Conservation (phyloP, 2,113 vertebrate species). For the Leptobrachium leishanense region DNA sequence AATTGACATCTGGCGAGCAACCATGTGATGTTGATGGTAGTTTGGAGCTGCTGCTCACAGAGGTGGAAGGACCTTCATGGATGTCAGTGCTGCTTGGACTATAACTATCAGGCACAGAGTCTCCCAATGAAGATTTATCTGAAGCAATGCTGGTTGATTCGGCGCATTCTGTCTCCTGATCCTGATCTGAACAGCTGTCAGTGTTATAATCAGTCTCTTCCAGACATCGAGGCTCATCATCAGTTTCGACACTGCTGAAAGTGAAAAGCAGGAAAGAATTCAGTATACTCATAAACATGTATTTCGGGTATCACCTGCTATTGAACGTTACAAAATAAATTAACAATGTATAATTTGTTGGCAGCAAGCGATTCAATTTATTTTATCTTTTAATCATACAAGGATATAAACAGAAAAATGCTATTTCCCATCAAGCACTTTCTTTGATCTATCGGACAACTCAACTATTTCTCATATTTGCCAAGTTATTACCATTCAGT, state of each 20-base stretch:
- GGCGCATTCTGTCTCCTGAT: slow-evolving; percentile 55
- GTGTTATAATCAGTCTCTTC: slow-evolving; percentile 82
- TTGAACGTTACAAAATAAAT: slow-evolving; percentile 20
- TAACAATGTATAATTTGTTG: slow-evolving; percentile 6
- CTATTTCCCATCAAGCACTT: neutral
- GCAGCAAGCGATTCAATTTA: neutral
- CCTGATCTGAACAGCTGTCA: slow-evolving; percentile 59
- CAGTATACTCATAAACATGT: slow-evolving; percentile 23
- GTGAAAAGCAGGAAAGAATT: slow-evolving; percentile 20
- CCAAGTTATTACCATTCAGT: neutral
- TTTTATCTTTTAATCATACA: neutral
- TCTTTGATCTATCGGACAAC: neutral
- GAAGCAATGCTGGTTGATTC: slow-evolving; percentile 66
- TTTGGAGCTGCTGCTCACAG: slow-evolving; percentile 21
- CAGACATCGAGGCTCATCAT: slow-evolving; percentile 83
- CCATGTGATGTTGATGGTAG: neutral
- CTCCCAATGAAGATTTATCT: slow-evolving; percentile 49
- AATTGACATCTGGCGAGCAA: neutral
- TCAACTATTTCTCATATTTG: neutral
- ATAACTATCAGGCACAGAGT: slow-evolving; percentile 48
- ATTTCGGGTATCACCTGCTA: slow-evolving; percentile 31
- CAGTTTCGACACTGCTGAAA: slow-evolving; percentile 56
- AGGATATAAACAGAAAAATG: neutral
- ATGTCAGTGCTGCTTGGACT: slow-evolving; percentile 25
- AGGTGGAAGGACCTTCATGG: slow-evolving; percentile 19